Evolutionary conservation across 2,797 vertebrate genomes (phyloP).

Genomic region (Macropodus opercularis): DNA sequence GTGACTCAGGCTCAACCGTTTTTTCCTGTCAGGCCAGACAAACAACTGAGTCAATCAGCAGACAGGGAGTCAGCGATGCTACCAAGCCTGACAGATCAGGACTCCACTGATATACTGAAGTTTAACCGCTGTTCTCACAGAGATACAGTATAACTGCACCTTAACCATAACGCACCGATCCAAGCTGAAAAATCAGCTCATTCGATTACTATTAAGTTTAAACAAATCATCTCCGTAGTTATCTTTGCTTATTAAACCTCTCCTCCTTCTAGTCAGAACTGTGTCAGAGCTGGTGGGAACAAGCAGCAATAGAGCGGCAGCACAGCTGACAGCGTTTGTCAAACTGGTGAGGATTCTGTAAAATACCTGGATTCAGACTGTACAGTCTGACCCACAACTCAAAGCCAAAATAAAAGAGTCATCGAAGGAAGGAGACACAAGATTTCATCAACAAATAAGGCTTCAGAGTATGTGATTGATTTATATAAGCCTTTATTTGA

Average conservation of each 20-base stretch:
- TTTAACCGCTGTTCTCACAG: not conserved
- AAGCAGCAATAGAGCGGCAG: not conserved
- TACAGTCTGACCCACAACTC: slow-evolving; percentile 1
- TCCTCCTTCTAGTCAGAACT: not conserved
- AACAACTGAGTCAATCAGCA: slow-evolving; percentile 9
- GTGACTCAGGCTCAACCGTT: slow-evolving; percentile 12
- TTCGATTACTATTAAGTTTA: not conserved
- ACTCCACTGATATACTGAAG: slow-evolving; percentile 1
- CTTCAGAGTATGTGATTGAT: not conserved
- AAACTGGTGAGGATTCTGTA: slow-evolving; percentile 10
- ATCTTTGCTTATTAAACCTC: not conserved
- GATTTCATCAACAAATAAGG: slow-evolving; percentile 5
- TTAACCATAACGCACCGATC: not conserved
- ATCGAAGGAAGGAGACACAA: not conserved
- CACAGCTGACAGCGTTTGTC: not conserved
- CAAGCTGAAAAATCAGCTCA: not conserved
- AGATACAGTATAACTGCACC: not conserved
- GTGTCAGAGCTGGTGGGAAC: not conserved
- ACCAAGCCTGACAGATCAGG: slow-evolving; percentile 4
- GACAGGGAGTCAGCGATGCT: slow-evolving; percentile 14
- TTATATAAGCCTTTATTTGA: too few species aligned
- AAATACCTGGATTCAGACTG: slow-evolving; percentile 5
- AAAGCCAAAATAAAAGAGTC: not conserved
- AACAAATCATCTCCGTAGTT: not conserved
- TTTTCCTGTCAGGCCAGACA: slow-evolving; percentile 14